Conservation (phyloP, 92 coral and sea anemone species). For the Anthopleura xanthogrammica region DNA sequence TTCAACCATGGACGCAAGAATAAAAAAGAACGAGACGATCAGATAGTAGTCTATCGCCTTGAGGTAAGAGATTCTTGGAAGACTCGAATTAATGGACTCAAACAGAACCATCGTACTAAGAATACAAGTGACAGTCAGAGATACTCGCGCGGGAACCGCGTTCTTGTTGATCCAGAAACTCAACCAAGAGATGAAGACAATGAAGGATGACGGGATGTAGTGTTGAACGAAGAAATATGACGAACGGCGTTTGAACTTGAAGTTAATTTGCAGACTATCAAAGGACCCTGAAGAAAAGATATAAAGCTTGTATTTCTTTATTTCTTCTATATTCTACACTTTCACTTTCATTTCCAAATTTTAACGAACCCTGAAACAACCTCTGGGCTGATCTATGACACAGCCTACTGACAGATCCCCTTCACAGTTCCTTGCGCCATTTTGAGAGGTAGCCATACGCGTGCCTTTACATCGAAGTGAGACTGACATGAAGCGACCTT, state of each 20-base stretch:
- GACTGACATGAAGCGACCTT: too few species aligned
- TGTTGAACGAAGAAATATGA: constrained; percentile 77
- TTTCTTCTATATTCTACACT: too few species aligned
- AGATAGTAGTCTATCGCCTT: constrained; percentile 82
- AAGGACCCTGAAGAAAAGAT: constrained; percentile 58
- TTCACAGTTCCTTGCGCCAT: too few species aligned
- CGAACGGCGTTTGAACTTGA: constrained; percentile 73
- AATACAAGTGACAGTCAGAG: constrained; percentile 78
- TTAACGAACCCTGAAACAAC: too few species aligned
- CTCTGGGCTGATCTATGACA: too few species aligned
- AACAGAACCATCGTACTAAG: constrained; percentile 79
- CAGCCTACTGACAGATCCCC: too few species aligned
- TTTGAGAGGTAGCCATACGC: too few species aligned
- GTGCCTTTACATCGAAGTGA: too few species aligned
- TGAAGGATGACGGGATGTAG: constrained; percentile 66
- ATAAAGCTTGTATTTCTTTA: neutral
- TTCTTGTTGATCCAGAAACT: constrained; percentile 84
- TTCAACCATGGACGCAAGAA: constrained; percentile 73
- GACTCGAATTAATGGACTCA: constrained; percentile 71
- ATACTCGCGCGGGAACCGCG: constrained; percentile 80
- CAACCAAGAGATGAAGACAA: constrained; percentile 70
- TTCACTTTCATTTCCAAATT: too few species aligned
- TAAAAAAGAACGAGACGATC: constrained; percentile 68
- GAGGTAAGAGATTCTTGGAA: constrained; percentile 77
- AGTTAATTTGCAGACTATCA: constrained; percentile 70